phyloP scores from a whole-genome alignment of 1,140 invertebrate genomes.

The Saccostrea echinata region DNA sequence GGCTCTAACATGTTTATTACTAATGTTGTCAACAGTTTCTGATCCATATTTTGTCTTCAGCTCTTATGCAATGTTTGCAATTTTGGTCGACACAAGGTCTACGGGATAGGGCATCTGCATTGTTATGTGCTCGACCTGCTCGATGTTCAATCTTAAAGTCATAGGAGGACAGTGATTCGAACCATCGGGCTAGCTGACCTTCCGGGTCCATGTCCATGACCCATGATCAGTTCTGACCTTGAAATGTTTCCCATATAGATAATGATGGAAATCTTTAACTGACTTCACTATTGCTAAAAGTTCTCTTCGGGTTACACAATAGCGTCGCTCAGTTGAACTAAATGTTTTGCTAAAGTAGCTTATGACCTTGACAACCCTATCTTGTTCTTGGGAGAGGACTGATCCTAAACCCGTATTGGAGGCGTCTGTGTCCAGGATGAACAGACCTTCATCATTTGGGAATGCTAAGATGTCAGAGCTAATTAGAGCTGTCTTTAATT shows the following conservation, averaged over 20 bases:
- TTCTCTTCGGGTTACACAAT: constrained; percentile 72
- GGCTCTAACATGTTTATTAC: constrained; percentile 64
- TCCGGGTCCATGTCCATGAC: background rate
- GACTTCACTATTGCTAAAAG: constrained; percentile 59
- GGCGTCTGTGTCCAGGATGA: constrained; percentile 63
- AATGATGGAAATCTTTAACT: too few species aligned
- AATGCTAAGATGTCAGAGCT: background rate
- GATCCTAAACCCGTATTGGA: constrained; percentile 63
- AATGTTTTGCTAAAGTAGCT: constrained; percentile 70
- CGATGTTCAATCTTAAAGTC: constrained; percentile 22
- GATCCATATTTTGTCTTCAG: constrained; percentile 60
- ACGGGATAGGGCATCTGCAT: constrained; percentile 3
- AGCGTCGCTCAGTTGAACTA: constrained; percentile 70
- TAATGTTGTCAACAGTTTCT: constrained; percentile 62
- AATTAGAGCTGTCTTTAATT: constrained; percentile 48
- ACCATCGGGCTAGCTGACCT: background rate
- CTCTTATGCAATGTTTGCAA: constrained; percentile 56
- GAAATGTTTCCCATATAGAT: too few species aligned
- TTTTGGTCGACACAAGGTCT: constrained; percentile 56
- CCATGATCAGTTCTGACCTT: too few species aligned
- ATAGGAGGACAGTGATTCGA: constrained; percentile 21
- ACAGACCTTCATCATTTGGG: constrained; percentile 33
- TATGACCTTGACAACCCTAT: constrained; percentile 59
- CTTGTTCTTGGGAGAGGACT: constrained; percentile 67
- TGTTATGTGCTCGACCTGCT: constrained; percentile 43